Base-by-base conservation (phyloP, 2,797 vertebrate species). In the Crocodylus rhombifer region DNA sequence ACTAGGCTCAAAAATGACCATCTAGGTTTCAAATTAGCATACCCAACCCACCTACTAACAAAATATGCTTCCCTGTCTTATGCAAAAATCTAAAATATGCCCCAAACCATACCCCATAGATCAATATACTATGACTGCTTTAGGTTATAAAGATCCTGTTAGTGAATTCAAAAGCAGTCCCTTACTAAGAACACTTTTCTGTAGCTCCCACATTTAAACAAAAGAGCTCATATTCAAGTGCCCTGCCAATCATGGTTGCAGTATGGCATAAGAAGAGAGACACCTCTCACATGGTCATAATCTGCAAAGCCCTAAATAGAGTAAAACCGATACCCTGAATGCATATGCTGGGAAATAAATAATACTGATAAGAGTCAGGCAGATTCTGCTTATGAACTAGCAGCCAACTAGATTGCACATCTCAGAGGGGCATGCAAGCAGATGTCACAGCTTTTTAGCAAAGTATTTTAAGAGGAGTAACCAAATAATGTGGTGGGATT, bases 221-320 rank as follows among this genome's bases (percentile, higher is more conserved):
- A 88, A 56, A 56, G 11, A 62, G 0, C 0, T 58, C 56, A 77
- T n/a, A 67, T 55, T 28, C 57, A 21, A 80, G 33, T 4, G 28
- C 12, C 17, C 18, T 51, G 5, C 56, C 56, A 87, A 33, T 57
- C 1, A 3, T n/a, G 42, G 60, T 0, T 1, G 61, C 2, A 73
- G 33, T 51, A 92, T 26, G 13, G 60, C 42, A 88, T 65, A 78
- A 56, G 58, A 33, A 69, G 11, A 69, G 64, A 67, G 42, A 42
- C 11, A 56, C 1, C 57, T 77, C 21, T 10, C 63, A 65, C 57
- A 89, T 0, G 14, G 71, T 21, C 42, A 4, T 63, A 84, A 91
- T 5, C n/a, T 84, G 28, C 67, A 94, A 28, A 23, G 28, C 60
- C 84, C 82, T 84, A 82, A 2, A 21, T 0, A 0, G 15, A 86